phyloP scores from a whole-genome alignment of 2,113 vertebrate species.

The Coregonus clupeaformis region DNA sequence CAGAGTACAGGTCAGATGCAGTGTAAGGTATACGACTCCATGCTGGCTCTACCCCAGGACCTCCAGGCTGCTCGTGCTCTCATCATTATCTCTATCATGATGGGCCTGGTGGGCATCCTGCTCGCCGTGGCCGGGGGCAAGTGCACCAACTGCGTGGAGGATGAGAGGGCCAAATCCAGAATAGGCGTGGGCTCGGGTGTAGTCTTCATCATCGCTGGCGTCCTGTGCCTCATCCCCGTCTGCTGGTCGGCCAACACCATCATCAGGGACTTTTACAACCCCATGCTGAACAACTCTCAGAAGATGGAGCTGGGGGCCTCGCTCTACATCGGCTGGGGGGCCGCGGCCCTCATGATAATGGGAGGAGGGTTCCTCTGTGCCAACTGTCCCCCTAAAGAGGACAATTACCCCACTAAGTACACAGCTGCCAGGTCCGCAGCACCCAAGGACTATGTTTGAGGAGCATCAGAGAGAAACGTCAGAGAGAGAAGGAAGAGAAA shows the following conservation, averaged over 20 bases:
- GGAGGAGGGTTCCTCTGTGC: slow-evolving; percentile 86
- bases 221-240: slow-evolving; percentile 84
- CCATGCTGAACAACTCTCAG: slow-evolving; percentile 54
- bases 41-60: slow-evolving; percentile 81
- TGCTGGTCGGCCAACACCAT: slow-evolving; percentile 85
- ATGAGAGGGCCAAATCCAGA: slow-evolving; percentile 80
- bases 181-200: slow-evolving; percentile 74
- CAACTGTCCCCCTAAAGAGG: slow-evolving; percentile 80
- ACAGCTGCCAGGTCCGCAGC: slow-evolving; percentile 66
- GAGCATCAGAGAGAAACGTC: neutral
- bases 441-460: slow-evolving; percentile 85
- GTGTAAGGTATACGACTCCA: slow-evolving; percentile 91
- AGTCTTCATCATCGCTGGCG: slow-evolving; percentile 76
- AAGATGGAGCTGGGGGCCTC: slow-evolving; percentile 86
- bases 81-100: slow-evolving; percentile 77
- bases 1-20: slow-evolving; percentile 97
- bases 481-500: neutral
- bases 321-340: slow-evolving; percentile 89
- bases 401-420: slow-evolving; percentile 84
- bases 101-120: slow-evolving; percentile 79
- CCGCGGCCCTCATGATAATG: slow-evolving; percentile 77
- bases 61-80: slow-evolving; percentile 88
- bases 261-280: slow-evolving; percentile 81
- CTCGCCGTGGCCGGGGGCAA: slow-evolving; percentile 82
- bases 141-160: slow-evolving; percentile 93